Evolutionary conservation across 2,888 invertebrate species (phyloP).

Genomic region (Rhagium mordax): DNA sequence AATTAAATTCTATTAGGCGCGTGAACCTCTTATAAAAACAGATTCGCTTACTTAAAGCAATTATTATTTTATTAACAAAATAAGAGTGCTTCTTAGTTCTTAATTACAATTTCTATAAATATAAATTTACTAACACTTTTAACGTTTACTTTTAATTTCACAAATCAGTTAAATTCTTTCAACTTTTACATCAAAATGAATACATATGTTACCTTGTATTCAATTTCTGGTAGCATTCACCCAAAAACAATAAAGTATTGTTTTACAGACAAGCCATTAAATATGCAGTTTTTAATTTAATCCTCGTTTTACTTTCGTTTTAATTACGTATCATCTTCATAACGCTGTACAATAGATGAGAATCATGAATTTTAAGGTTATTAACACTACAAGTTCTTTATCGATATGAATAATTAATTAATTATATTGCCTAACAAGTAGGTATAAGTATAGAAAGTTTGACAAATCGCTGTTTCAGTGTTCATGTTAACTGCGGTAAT

Average conservation of each 20-base stretch:
- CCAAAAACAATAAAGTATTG: slow-evolving; percentile 24
- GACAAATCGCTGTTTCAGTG: background rate
- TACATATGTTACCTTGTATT: slow-evolving; percentile 14
- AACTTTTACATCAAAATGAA: background rate
- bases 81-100: too few relatives aligned
- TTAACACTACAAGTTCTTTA: background rate
- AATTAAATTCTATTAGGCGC: too few relatives aligned
- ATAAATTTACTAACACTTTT: background rate
- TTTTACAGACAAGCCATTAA: slow-evolving; percentile 5
- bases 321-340: background rate
- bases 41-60: too few relatives aligned
- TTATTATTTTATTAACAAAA: too few relatives aligned
- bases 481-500: background rate
- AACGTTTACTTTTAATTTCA: background rate
- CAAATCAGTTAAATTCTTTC: background rate
- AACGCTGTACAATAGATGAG: background rate
- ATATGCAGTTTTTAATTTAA: background rate
- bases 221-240: slow-evolving; percentile 25
- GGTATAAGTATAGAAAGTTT: background rate
- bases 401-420: background rate
- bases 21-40: too few relatives aligned
- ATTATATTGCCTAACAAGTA: background rate
- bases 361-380: background rate
- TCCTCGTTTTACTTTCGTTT: slow-evolving; percentile 6
- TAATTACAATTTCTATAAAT: too few relatives aligned